Evolutionary conservation across 2,888 invertebrate genomes (phyloP).

Genomic region (Conchocele bisecta): DNA sequence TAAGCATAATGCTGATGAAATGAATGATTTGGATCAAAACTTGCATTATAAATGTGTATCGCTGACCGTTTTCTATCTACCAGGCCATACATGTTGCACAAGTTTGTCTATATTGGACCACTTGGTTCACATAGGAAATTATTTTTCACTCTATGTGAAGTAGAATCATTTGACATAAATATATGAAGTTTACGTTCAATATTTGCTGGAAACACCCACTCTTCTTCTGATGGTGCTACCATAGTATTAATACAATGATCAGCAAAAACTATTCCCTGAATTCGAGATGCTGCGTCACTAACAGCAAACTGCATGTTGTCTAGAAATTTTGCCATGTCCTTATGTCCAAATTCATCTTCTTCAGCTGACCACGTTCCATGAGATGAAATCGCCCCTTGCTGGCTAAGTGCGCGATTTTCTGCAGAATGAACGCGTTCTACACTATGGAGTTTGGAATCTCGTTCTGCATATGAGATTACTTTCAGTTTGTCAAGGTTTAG

Average conservation of each 20-base stretch:
- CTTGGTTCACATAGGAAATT: neutral
- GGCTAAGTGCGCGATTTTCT: conserved; percentile 26
- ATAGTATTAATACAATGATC: neutral
- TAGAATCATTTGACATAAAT: neutral
- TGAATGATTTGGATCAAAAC: neutral
- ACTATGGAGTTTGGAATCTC: conserved; percentile 24
- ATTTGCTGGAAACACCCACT: conserved; percentile 4
- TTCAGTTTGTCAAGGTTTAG: conserved; percentile 24
- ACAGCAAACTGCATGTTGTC: conserved; percentile 25
- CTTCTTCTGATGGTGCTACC: neutral
- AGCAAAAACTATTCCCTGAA: neutral
- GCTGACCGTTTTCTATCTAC: neutral
- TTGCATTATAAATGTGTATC: neutral
- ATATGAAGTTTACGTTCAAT: neutral
- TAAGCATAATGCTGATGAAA: conserved; percentile 27
- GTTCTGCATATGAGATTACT: conserved; percentile 8
- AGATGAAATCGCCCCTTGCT: conserved; percentile 16
- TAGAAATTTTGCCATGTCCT: neutral
- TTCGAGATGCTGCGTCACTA: neutral
- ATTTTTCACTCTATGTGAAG: neutral
- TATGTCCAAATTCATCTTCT: conserved; percentile 3
- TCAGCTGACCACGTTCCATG: neutral
- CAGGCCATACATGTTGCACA: neutral
- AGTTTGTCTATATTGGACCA: neutral
- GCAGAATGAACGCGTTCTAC: conserved; percentile 20